Base-by-base conservation (phyloP, 2,888 invertebrate genomes). In the Polydesmus complanatus region DNA sequence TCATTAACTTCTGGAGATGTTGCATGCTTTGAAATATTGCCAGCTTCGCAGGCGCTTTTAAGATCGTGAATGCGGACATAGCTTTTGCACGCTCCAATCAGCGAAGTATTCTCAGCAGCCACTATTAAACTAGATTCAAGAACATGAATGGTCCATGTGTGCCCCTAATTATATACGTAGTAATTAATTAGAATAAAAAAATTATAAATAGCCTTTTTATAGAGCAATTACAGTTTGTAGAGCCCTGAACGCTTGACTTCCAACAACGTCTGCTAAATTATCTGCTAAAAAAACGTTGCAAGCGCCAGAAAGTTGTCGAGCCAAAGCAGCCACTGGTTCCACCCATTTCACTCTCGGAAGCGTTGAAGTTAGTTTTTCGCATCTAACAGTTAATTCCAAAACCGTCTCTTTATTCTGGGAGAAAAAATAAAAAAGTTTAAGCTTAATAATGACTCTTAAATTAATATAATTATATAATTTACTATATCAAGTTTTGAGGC, bases 321-420 rank as follows among this genome's bases (percentile, higher is more conserved):
- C 86, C 71, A 91, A 77, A 63, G 83, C 81, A 65, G 84, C 84
- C 18, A 91, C 83, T 1, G 83, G 80, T 65, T 87, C 87, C 0
- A 89, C 84, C 92, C 93, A 93, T 63, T 88, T 81, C 51, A 85
- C 83, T 64, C 83, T 82, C 8, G 89, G 87, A 64, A 92, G 77
- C 50, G 85, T 84, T 2, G 85, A 81, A 67, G 85, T 77, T 66
- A 87, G 75, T 76, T 88, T 84, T 70, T 92, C 90, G 72, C 90
- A 91, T 63, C 88, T 86, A 70, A 88, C 80, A 62, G 90, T 83
- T 0, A 85, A 85, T 67, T 90, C 88, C 57, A 94, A 77, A 26
- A 94, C 83, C 67, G 83, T 88, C 67, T 90, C 88, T 1, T 83
- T 78, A 21, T 83, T 82, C 84, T 84, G 69, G 1, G 72, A 71